phyloP scores from a whole-genome alignment of 2,113 vertebrate genomes.

The Hypanus sabinus region DNA sequence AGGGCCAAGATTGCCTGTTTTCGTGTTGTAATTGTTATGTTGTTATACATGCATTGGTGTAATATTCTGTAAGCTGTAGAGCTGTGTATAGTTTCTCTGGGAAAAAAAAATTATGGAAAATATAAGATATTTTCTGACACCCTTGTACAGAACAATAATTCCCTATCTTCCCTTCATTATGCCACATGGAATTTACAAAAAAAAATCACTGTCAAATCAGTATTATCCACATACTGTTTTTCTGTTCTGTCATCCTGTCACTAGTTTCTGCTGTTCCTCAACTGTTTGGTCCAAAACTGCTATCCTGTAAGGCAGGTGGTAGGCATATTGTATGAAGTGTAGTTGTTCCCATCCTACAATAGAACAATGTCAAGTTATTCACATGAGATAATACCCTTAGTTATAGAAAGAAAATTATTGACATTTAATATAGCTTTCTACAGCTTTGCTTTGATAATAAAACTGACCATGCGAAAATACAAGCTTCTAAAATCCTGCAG shows the following conservation, averaged over 20 bases:
- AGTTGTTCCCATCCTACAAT: neutral
- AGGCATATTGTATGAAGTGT: neutral
- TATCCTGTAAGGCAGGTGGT: neutral
- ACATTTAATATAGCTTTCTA: neutral
- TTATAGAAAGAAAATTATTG: neutral
- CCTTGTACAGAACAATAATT: neutral
- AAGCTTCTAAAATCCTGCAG: neutral
- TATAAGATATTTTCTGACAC: neutral
- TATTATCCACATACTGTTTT: neutral
- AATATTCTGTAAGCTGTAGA: neutral
- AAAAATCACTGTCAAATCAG: neutral
- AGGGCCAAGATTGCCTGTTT: no score
- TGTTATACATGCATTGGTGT: no score
- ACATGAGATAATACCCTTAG: neutral
- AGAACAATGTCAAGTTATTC: neutral
- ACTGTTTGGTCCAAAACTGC: neutral
- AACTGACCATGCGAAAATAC: neutral
- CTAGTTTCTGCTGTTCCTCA: neutral
- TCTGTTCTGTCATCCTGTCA: neutral
- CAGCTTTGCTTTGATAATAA: neutral
- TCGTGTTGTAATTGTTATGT: no score
- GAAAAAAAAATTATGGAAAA: neutral
- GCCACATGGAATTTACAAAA: neutral
- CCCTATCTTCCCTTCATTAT: neutral
- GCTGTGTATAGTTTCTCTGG: neutral